Evolutionary conservation across 1,140 invertebrate species (phyloP).

Genomic region (Dendrolimus punctatus): DNA sequence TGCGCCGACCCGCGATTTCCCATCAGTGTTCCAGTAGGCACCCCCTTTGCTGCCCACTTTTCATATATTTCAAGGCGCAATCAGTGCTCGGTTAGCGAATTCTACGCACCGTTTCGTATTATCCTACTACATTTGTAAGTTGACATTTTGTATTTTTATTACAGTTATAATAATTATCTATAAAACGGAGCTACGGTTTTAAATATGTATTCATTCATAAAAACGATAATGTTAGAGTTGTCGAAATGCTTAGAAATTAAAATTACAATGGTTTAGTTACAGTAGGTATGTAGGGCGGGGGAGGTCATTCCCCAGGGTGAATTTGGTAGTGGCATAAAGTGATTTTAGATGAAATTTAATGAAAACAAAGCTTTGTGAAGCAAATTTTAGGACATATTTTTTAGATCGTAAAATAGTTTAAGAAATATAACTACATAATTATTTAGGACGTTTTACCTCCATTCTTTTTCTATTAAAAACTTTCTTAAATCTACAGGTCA

Average conservation of each 20-base stretch:
- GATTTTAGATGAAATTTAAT: too few relatives aligned
- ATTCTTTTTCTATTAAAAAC: too few relatives aligned
- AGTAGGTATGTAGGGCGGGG: slow-evolving; percentile 21
- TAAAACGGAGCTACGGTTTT: not conserved
- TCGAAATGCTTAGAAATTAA: slow-evolving; percentile 16
- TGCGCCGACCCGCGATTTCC: slow-evolving; percentile 49
- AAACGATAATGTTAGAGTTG: too few relatives aligned
- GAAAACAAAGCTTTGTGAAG: too few relatives aligned
- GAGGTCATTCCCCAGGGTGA: slow-evolving; percentile 13
- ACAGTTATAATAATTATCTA: not conserved
- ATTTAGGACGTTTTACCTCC: too few relatives aligned
- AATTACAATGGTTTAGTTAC: slow-evolving; percentile 14
- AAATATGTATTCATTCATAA: slow-evolving; percentile 22
- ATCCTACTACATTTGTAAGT: slow-evolving; percentile 33
- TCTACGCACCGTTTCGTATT: slow-evolving; percentile 30
- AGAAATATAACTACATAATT: too few relatives aligned
- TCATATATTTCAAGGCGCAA: slow-evolving; percentile 37
- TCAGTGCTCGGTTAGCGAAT: slow-evolving; percentile 43
- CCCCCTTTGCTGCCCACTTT: slow-evolving; percentile 40
- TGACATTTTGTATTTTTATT: not conserved
- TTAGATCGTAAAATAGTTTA: too few relatives aligned
- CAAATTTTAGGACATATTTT: too few relatives aligned
- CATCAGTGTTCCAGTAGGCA: slow-evolving; percentile 48
- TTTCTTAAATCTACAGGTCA: too few relatives aligned
- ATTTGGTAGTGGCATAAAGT: not conserved